Evolutionary conservation across 1,140 invertebrate genomes (phyloP).

Genomic region (Lordiphosa mommai): DNA sequence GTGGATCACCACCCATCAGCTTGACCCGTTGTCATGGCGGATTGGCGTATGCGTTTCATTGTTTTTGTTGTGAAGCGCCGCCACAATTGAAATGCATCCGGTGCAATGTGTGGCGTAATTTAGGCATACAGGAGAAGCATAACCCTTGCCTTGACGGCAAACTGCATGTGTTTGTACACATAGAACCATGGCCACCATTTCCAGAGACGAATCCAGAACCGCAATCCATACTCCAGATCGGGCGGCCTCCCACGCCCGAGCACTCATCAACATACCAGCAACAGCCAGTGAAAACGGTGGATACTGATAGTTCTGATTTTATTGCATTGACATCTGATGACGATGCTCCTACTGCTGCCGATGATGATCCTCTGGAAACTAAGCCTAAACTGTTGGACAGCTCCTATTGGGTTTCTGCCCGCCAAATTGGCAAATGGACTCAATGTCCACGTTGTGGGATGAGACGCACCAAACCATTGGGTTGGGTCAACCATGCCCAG

Average conservation of each 20-base stretch:
- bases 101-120: conserved; percentile 11
- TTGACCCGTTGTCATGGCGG: neutral
- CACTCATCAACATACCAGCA: neutral
- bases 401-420: conserved; percentile 13
- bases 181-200: conserved; percentile 27
- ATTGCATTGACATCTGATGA: neutral
- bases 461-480: neutral
- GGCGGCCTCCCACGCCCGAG: too few species aligned
- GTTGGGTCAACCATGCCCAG: conserved; percentile 27
- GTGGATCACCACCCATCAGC: neutral
- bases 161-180: conserved; percentile 17
- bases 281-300: neutral
- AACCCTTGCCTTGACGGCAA: neutral
- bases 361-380: neutral
- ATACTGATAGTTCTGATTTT: neutral
- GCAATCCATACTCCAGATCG: too few species aligned
- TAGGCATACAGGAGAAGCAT: neutral
- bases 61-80: conserved; percentile 27
- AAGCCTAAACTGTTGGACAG: neutral
- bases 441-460: conserved; percentile 19
- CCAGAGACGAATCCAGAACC: neutral
- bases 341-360: neutral
- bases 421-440: conserved; percentile 10
- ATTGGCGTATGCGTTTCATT: conserved; percentile 2
- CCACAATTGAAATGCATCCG: conserved; percentile 25